A percentile compares a stretch with the other conserved stretches of the same genome.
Conservation (phyloP, 2,888 invertebrate genomes). For the Pelosia muscerda region DNA sequence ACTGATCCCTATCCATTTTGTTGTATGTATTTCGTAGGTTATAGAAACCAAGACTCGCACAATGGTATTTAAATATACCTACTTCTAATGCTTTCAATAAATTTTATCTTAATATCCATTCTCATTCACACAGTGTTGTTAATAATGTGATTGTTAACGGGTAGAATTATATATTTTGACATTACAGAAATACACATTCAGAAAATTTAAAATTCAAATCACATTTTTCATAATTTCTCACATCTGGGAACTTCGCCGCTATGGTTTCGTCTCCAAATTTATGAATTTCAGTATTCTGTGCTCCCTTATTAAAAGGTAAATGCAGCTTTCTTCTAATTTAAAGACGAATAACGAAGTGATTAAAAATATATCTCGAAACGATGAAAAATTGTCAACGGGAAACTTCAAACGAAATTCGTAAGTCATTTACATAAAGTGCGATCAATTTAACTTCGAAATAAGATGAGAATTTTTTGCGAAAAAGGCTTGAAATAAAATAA, state of each 20-base stretch:
- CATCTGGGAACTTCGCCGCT: conserved; percentile 16
- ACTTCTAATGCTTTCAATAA: no score
- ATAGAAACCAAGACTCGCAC: no score
- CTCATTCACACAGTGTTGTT: no score
- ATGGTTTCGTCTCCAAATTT: conserved; percentile 16
- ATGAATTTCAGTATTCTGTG: conserved; percentile 6
- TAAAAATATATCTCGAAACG: conserved; percentile 31
- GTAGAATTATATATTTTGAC: conserved; percentile 20
- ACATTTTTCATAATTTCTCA: conserved; percentile 24
- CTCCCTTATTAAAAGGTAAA: conserved; percentile 17
- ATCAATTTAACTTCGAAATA: conserved; percentile 56
- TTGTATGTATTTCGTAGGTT: no score
- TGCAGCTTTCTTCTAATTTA: conserved; percentile 19
- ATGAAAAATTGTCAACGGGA: conserved; percentile 36
- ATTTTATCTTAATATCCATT: conserved; percentile 4
- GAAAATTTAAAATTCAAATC: conserved; percentile 28
- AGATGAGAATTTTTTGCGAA: conserved; percentile 27
- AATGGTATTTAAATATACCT: no score
- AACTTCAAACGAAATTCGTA: conserved; percentile 50
- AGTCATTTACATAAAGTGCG: conserved; percentile 58
- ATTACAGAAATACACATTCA: conserved; percentile 30
- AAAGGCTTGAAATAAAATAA: conserved; percentile 24
- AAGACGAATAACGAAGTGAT: conserved; percentile 33
- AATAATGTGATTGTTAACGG: no score
- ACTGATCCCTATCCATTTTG: no score